A percentile compares a stretch with the other conserved stretches of the same genome.
phyloP scores from a whole-genome alignment of 2,888 invertebrate species.

The Zygaena filipendulae region DNA sequence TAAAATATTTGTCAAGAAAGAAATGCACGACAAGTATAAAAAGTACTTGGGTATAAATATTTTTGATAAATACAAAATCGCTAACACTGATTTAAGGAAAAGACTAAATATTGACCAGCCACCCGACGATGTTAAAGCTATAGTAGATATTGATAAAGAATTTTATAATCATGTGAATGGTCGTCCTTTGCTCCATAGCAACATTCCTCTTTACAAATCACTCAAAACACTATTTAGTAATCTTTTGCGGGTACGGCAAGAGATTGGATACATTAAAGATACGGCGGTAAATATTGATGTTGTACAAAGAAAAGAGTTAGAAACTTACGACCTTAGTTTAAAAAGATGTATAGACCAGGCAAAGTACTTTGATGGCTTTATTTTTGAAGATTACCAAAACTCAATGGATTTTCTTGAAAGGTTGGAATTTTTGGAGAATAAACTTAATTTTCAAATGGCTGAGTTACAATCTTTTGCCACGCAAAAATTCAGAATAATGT shows the following conservation, averaged over 20 bases:
- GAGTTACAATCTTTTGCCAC: constrained; percentile 51
- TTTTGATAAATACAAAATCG: constrained; percentile 34
- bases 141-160: constrained; percentile 32
- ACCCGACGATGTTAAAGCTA: constrained; percentile 25
- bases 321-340: constrained; percentile 50
- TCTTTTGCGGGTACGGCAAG: constrained; percentile 27
- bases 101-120: constrained; percentile 26
- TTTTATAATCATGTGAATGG: constrained; percentile 33
- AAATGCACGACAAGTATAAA: constrained; percentile 24
- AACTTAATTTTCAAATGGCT: constrained; percentile 44
- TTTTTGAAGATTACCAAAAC: constrained; percentile 69
- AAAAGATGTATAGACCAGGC: constrained; percentile 60
- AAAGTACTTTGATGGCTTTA: constrained; percentile 68
- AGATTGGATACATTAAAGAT: constrained; percentile 53
- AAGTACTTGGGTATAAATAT: constrained; percentile 24
- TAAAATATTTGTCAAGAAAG: constrained; percentile 29
- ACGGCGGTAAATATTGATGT: constrained; percentile 62
- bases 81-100: constrained; percentile 26
- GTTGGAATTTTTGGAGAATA: constrained; percentile 51
- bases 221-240: constrained; percentile 27
- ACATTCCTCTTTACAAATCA: constrained; percentile 32
- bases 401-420: constrained; percentile 66
- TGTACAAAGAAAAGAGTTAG: constrained; percentile 61
- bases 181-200: constrained; percentile 20
- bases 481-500: constrained; percentile 37